Conservation (phyloP, 2,113 vertebrate species). For the Xiphias gladius region DNA sequence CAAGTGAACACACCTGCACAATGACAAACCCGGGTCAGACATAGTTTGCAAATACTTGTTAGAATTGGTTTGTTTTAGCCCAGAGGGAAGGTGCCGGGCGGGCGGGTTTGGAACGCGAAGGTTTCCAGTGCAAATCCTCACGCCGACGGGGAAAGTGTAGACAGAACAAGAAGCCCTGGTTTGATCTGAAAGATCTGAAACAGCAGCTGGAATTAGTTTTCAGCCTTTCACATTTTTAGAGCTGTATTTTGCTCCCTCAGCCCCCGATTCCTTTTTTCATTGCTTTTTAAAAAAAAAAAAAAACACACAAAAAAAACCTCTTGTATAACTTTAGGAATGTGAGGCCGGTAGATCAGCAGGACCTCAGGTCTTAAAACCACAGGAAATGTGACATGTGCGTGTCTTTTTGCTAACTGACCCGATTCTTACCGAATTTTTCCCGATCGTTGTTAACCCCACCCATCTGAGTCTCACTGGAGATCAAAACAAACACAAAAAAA, state of each 20-base stretch:
- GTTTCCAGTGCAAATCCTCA: background rate
- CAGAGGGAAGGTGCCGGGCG: background rate
- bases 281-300: no score
- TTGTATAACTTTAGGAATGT: background rate
- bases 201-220: no score
- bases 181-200: no score
- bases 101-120: background rate
- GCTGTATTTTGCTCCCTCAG: background rate
- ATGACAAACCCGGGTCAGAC: background rate
- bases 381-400: no score
- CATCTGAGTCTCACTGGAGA: background rate
- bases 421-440: background rate
- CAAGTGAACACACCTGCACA: slow-evolving; percentile 33
- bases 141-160: no score
- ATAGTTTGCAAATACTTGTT: background rate
- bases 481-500: slow-evolving; percentile 22
- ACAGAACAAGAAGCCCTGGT: no score
- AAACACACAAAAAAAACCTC: background rate
- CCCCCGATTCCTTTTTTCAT: no score
- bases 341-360: background rate
- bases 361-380: no score
- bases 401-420: no score
- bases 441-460: background rate
- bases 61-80: background rate
- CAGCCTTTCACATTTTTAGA: no score